Conservation (phyloP, 2,797 vertebrate genomes). For the Artibeus jamaicensis region DNA sequence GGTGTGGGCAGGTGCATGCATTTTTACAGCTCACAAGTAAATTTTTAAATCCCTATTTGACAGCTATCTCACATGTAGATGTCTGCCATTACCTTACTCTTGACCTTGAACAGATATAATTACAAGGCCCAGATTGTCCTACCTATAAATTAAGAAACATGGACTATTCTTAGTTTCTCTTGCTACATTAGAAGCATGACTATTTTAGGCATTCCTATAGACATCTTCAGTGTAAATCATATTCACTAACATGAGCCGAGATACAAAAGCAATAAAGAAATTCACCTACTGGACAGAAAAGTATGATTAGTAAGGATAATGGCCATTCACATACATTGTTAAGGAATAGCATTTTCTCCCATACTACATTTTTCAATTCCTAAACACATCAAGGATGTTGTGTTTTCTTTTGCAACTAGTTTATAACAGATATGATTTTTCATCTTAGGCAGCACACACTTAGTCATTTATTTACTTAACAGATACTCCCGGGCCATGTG, state of each 20-base stretch:
- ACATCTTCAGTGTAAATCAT: not conserved
- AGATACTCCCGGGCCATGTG: not conserved
- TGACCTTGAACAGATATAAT: slow-evolving; percentile 1
- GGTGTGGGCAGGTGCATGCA: not conserved
- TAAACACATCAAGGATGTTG: not conserved
- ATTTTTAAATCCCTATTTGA: not conserved
- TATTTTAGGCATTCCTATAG: not conserved
- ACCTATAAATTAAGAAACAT: not conserved
- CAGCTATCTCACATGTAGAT: not conserved
- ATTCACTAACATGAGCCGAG: not conserved
- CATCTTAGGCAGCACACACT: not conserved
- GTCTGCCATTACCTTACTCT: not conserved
- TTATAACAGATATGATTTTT: slow-evolving; percentile 1
- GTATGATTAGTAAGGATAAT: not conserved
- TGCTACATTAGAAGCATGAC: not conserved
- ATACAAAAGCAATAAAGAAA: not conserved
- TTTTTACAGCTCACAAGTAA: not conserved
- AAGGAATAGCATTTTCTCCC: slow-evolving; percentile 12
- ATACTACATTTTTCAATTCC: not conserved
- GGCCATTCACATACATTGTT: not conserved
- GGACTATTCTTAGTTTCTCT: not conserved
- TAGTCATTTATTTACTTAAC: slow-evolving; percentile 9
- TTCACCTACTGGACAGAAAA: not conserved
- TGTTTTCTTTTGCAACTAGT: not conserved
- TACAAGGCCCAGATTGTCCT: not conserved